Base-by-base conservation (phyloP, 30 jellyfish, hydroid and myxozoan species). In the Cassiopea xamachana region DNA sequence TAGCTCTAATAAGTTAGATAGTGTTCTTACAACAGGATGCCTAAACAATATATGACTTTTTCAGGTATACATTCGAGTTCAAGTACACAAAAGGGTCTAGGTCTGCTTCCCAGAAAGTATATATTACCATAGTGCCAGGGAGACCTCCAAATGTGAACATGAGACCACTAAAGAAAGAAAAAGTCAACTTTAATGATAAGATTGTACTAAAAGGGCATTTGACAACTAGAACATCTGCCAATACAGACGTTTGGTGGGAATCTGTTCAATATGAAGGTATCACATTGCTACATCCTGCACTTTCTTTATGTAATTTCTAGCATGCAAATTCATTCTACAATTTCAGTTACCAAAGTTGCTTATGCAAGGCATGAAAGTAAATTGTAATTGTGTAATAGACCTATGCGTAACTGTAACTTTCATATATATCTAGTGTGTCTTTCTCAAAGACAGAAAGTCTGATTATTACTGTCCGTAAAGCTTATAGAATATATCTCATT, bases 111-210 rank as follows among this genome's bases (percentile, higher is more conserved):
- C 58, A 81, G 45, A 50, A 96, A 10, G 87, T 93, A n/a, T 67
- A 51, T 13, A 84, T 93, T 68, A 9, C 12, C 46, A 87, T 93
- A 9, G 46, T 62, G 61, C 94, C 94, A 47, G 98, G 98, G 1
- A 46, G 89, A 2, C 97, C 98, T 2, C 98, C 98, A 4, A 67
- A 60, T 39, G 94, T 93, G 44, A 79, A 17, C 61, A 47, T 93
- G 2, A 61, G 92, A 69, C 94, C 98, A 46, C 89, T 77, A 70
- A 83, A 62, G 16, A 43, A 51, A 46, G 70, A 27, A 75, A 93
- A 93, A 67, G 97, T 64, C 59, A 89, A 83, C 48, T 61, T 88
- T 17, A 84, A 77, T 51, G 69, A 70, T 48, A 69, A 77, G n/a
- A 73, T 88, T 27, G 82, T 81, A 7, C 59, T 93, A 15, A 83